Percentiles rank a stretch among this genome's conserved stretches.
These are phyloP conservation scores for Todiramphus chloris DNA, from an alignment of 2,113 vertebrate species.

Conservation along the genomic window DNA sequence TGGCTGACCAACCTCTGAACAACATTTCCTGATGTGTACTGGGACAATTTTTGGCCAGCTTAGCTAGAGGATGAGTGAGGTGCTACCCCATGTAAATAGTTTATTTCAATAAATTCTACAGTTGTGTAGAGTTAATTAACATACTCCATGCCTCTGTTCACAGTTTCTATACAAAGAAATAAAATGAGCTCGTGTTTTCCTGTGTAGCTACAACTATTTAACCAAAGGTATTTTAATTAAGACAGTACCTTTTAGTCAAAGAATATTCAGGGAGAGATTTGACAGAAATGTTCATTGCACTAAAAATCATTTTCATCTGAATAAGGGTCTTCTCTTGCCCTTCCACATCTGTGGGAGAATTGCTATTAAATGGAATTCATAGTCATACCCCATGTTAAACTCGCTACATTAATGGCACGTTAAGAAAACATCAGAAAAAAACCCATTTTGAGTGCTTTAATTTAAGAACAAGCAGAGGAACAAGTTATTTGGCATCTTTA, in stretches of 20 bases:
- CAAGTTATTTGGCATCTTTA: slow-evolving; percentile 18
- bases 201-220: background rate
- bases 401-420: background rate
- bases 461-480: slow-evolving; percentile 8
- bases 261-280: background rate
- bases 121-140: background rate
- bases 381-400: background rate
- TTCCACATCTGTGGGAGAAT: background rate
- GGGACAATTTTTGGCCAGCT: background rate
- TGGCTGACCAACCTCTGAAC: background rate
- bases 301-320: background rate
- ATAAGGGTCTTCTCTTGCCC: background rate
- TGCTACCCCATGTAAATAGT: background rate
- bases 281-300: slow-evolving; percentile 33
- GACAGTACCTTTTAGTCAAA: background rate
- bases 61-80: background rate
- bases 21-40: background rate
- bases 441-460: background rate
- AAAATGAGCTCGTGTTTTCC: background rate
- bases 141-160: background rate
- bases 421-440: slow-evolving; percentile 19
- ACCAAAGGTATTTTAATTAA: slow-evolving; percentile 25
- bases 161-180: background rate
- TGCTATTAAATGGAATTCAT: background rate
- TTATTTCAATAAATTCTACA: background rate